These are phyloP conservation scores for Aldabrachelys gigantea DNA, from an alignment of 2,113 vertebrate genomes.

Conservation along the genomic window DNA sequence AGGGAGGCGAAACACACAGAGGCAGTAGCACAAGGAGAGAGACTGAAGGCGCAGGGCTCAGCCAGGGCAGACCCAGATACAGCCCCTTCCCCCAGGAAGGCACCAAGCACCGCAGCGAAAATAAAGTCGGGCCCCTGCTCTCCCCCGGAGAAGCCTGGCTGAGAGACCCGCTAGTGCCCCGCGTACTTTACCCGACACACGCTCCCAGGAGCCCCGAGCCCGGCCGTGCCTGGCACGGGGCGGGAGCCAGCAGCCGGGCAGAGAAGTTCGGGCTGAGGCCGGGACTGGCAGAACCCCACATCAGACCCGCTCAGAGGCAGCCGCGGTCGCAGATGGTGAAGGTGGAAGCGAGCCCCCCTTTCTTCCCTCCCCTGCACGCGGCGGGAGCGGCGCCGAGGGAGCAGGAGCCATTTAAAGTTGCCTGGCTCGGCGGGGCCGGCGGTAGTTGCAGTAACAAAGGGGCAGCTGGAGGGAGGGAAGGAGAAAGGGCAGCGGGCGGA, in stretches of 20 bases:
- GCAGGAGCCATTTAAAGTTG: slow-evolving; percentile 73
- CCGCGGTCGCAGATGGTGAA: neutral
- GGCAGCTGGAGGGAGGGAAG: slow-evolving; percentile 65
- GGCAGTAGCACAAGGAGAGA: neutral
- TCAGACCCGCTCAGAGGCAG: neutral
- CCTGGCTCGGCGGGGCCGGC: slow-evolving; percentile 59
- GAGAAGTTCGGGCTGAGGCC: slow-evolving; percentile 55
- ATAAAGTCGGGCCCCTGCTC: neutral
- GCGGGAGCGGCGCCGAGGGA: neutral
- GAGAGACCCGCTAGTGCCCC: neutral
- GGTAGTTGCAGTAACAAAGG: slow-evolving; percentile 85
- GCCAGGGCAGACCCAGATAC: neutral
- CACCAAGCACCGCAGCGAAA: neutral
- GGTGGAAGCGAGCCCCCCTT: neutral
- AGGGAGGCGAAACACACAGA: neutral
- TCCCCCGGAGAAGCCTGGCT: neutral
- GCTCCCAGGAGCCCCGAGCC: neutral
- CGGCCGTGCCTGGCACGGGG: neutral
- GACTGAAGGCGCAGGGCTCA: neutral
- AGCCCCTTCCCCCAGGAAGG: neutral
- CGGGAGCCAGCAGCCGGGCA: slow-evolving; percentile 13
- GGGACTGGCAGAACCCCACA: neutral
- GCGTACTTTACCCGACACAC: neutral
- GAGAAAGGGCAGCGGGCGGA: slow-evolving; percentile 62
- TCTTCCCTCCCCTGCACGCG: neutral